Conservation (phyloP, 2,797 vertebrate species). For the Loriculus beryllinus region DNA sequence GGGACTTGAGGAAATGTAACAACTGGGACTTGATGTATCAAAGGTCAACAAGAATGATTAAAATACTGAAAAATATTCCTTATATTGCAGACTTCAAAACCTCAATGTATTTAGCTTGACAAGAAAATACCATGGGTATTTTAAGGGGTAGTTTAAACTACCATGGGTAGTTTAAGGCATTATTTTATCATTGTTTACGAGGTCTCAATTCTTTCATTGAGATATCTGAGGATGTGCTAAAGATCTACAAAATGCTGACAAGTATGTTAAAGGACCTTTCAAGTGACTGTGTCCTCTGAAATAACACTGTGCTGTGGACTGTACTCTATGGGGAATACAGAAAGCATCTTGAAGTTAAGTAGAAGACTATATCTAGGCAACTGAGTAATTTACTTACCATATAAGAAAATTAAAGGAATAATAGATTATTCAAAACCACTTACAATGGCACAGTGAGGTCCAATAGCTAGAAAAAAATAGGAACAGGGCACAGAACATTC, state of each 20-base stretch:
- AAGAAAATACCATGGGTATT: not conserved
- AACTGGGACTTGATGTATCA: not conserved
- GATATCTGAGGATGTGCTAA: not conserved
- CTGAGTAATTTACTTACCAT: not conserved
- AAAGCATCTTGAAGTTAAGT: not conserved
- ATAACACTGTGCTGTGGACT: not conserved
- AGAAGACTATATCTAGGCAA: not conserved
- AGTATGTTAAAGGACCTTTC: not conserved
- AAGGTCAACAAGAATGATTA: not conserved
- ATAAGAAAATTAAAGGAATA: not conserved
- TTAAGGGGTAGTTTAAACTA: no score
- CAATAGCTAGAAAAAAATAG: not conserved
- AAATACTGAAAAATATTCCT: not conserved
- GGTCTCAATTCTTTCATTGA: not conserved
- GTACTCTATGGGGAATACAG: not conserved
- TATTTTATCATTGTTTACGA: not conserved
- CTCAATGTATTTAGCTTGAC: not conserved
- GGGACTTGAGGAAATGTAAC: not conserved
- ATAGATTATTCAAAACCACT: not conserved
- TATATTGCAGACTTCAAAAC: not conserved
- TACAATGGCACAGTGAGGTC: not conserved
- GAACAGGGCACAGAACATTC: not conserved
- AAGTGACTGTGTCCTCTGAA: not conserved
- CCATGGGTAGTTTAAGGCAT: not conserved
- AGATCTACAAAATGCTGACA: fast-evolving